Percentiles rank a stretch among this genome's conserved stretches.
Evolutionary conservation across 2,113 vertebrate genomes (phyloP).

Genomic region (Gobio gobio): DNA sequence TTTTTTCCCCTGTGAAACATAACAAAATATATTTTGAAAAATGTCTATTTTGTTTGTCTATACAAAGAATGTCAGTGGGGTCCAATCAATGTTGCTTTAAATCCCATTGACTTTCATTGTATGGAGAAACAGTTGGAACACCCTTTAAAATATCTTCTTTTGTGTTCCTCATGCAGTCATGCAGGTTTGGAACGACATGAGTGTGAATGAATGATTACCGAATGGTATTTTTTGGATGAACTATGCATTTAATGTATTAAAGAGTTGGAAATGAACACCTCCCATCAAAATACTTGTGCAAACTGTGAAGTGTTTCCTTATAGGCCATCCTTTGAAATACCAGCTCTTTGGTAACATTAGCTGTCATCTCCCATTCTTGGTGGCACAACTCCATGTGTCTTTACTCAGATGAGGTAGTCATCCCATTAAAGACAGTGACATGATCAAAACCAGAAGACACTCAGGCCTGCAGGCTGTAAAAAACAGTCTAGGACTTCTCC

Average conservation of each 20-base stretch:
- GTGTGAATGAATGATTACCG: neutral
- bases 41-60: neutral
- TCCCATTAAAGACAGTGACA: constrained; percentile 56
- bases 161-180: neutral
- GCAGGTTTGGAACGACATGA: neutral
- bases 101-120: neutral
- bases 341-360: constrained; percentile 4
- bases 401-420: constrained; percentile 58
- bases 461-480: constrained; percentile 26
- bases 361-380: constrained; percentile 46
- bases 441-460: constrained; percentile 56
- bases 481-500: constrained; percentile 16
- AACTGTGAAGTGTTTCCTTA: neutral
- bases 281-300: neutral
- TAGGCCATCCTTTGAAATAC: neutral
- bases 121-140: neutral
- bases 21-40: neutral
- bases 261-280: neutral
- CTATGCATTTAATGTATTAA: neutral
- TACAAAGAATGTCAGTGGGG: neutral
- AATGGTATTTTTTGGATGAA: neutral
- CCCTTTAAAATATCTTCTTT: neutral
- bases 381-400: constrained; percentile 66
- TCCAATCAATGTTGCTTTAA: neutral
- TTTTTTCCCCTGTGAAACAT: no score